Conservation (phyloP, 1,140 invertebrate genomes). For the Drosophila nannoptera region DNA sequence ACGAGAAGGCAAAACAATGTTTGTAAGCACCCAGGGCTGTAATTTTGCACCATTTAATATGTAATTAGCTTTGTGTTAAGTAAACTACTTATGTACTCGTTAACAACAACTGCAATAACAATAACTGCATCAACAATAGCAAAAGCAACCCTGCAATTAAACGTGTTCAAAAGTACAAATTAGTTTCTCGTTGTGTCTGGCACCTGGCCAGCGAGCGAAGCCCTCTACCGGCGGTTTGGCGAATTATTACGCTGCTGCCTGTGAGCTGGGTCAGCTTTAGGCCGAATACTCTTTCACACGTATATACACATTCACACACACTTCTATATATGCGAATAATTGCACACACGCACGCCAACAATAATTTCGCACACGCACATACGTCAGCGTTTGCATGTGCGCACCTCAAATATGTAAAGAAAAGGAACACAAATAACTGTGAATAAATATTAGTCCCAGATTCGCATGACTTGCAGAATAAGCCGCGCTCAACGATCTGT, state of each 20-base stretch:
- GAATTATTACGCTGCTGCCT: too few relatives aligned
- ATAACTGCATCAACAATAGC: slow-evolving; percentile 45
- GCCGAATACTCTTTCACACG: not conserved
- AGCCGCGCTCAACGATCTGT: slow-evolving; percentile 16
- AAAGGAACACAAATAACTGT: slow-evolving; percentile 54
- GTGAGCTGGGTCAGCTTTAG: not conserved
- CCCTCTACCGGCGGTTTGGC: not conserved
- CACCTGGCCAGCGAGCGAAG: not conserved
- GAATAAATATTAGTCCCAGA: slow-evolving; percentile 49
- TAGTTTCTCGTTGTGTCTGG: slow-evolving; percentile 49
- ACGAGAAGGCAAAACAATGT: slow-evolving; percentile 77
- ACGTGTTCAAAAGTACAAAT: slow-evolving; percentile 67
- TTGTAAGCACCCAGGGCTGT: slow-evolving; percentile 78
- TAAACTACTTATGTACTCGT: slow-evolving; percentile 60
- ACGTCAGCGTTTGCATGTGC: slow-evolving; percentile 68
- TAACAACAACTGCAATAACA: slow-evolving; percentile 49
- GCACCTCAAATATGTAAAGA: slow-evolving; percentile 47
- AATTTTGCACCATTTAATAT: slow-evolving; percentile 79
- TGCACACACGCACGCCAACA: slow-evolving; percentile 11
- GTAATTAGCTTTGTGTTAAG: slow-evolving; percentile 79
- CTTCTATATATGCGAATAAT: not conserved
- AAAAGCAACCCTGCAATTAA: slow-evolving; percentile 50
- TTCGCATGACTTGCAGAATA: slow-evolving; percentile 63
- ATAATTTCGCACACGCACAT: slow-evolving; percentile 17
- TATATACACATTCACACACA: not conserved